phyloP scores from a whole-genome alignment of 2,888 invertebrate species.

The Amphipyra berbera region DNA sequence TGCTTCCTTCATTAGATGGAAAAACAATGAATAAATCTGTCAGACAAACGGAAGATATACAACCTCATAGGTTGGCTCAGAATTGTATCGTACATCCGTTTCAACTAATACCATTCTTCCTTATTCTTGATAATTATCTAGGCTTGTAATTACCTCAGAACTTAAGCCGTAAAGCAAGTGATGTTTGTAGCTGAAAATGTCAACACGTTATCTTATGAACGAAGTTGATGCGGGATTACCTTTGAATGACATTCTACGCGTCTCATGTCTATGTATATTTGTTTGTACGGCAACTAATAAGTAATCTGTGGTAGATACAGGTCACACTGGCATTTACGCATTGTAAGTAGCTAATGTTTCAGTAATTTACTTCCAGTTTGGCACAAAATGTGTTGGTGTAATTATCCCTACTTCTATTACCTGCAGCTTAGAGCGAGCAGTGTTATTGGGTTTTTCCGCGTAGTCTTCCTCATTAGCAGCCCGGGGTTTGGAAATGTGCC shows the following conservation, averaged over 20 bases:
- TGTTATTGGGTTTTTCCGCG: too few relatives aligned
- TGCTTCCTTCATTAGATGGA: background rate
- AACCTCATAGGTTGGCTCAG: slow-evolving; percentile 25
- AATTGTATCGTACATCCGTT: slow-evolving; percentile 48
- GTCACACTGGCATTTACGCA: too few relatives aligned
- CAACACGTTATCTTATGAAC: slow-evolving; percentile 27
- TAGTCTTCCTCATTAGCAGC: too few relatives aligned
- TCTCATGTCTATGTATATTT: background rate
- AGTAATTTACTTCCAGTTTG: background rate
- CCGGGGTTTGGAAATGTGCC: too few relatives aligned
- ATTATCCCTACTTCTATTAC: too few relatives aligned
- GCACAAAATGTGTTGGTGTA: too few relatives aligned
- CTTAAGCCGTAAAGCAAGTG: slow-evolving; percentile 19
- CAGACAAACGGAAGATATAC: slow-evolving; percentile 19
- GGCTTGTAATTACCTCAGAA: slow-evolving; percentile 26
- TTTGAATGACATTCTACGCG: slow-evolving; percentile 15
- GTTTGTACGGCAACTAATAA: too few relatives aligned
- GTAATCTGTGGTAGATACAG: too few relatives aligned
- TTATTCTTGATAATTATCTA: slow-evolving; percentile 36
- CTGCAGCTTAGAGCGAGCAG: too few relatives aligned
- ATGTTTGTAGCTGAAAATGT: slow-evolving; percentile 25
- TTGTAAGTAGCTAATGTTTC: too few relatives aligned
- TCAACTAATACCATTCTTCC: slow-evolving; percentile 42
- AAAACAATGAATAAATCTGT: slow-evolving; percentile 8
- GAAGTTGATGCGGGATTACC: slow-evolving; percentile 22